Evolutionary conservation across 2,888 invertebrate species (phyloP).

Genomic region (Spatulosminthurus flaviceps): DNA sequence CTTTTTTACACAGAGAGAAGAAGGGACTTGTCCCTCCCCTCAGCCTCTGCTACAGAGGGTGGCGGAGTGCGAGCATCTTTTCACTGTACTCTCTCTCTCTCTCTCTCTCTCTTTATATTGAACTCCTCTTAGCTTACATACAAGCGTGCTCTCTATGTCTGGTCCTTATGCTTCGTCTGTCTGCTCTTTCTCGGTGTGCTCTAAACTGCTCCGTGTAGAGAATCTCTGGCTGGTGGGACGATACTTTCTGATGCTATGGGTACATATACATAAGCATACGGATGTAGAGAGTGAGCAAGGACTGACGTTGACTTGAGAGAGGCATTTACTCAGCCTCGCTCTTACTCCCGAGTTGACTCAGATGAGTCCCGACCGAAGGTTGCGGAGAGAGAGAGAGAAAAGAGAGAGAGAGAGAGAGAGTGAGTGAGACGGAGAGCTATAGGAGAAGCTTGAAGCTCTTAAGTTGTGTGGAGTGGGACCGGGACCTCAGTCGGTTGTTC

Average conservation of each 20-base stretch:
- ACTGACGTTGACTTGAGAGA: too few species aligned
- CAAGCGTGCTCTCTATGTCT: neutral
- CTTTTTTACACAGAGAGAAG: too few species aligned
- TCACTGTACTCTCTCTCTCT: neutral
- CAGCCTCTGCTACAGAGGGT: neutral
- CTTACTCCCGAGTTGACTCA: constrained; percentile 28
- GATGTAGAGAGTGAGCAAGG: neutral
- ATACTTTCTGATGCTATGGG: too few species aligned
- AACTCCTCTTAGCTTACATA: neutral
- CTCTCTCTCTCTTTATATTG: neutral
- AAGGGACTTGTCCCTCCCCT: too few species aligned
- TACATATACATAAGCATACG: neutral
- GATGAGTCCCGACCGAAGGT: constrained; percentile 19
- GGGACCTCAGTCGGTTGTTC: constrained; percentile 46
- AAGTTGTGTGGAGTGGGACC: constrained; percentile 35
- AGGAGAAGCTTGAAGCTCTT: constrained; percentile 15
- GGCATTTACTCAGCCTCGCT: neutral
- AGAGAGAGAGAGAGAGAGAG: constrained; percentile 9
- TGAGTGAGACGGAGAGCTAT: constrained; percentile 6
- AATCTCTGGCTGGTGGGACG: too few species aligned
- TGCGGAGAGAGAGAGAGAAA: neutral
- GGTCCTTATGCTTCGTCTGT: too few species aligned
- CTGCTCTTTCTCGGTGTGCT: too few species aligned
- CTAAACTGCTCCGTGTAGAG: too few species aligned
- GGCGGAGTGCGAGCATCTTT: constrained; percentile 9